Percentiles rank a stretch among this genome's conserved stretches.
These are phyloP conservation scores for Zaprionus vittiger DNA, from an alignment of 1,140 invertebrate genomes.

Conservation along the genomic window DNA sequence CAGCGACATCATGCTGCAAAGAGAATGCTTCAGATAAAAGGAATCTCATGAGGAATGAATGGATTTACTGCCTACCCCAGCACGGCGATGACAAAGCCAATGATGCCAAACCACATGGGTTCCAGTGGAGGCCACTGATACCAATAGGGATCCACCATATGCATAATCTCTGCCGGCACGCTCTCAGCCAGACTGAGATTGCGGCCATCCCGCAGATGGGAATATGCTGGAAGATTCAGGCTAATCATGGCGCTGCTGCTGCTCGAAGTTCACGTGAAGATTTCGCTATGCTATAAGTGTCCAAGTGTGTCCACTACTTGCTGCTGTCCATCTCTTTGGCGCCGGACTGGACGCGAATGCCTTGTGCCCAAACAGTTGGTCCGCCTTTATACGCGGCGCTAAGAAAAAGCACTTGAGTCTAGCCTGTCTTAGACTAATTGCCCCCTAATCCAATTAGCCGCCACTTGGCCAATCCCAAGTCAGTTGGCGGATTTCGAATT, in stretches of 20 bases:
- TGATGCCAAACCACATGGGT: conserved; percentile 91
- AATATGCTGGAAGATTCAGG: conserved; percentile 61
- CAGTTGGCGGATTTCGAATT: conserved; percentile 45
- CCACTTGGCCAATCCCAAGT: conserved; percentile 71
- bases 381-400: conserved; percentile 56
- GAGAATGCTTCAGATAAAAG: not conserved
- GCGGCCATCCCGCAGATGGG: conserved; percentile 74
- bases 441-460: conserved; percentile 71
- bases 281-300: not conserved
- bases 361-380: conserved; percentile 10
- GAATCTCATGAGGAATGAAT: not conserved
- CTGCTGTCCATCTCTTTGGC: conserved; percentile 70
- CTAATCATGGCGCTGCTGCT: conserved; percentile 54
- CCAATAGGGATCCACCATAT: conserved; percentile 90
- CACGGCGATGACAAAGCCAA: conserved; percentile 90
- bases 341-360: conserved; percentile 65
- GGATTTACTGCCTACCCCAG: conserved; percentile 85
- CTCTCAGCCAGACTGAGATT: conserved; percentile 91
- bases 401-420: conserved; percentile 54
- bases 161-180: conserved; percentile 89
- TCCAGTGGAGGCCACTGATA: conserved; percentile 91
- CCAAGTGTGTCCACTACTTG: conserved; percentile 49
- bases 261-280: not conserved
- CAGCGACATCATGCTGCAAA: conserved; percentile 86
- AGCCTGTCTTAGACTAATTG: conserved; percentile 73